These are phyloP conservation scores for Apodemus speciosus DNA, from an alignment of 2,113 vertebrate species.

Conservation along the genomic window DNA sequence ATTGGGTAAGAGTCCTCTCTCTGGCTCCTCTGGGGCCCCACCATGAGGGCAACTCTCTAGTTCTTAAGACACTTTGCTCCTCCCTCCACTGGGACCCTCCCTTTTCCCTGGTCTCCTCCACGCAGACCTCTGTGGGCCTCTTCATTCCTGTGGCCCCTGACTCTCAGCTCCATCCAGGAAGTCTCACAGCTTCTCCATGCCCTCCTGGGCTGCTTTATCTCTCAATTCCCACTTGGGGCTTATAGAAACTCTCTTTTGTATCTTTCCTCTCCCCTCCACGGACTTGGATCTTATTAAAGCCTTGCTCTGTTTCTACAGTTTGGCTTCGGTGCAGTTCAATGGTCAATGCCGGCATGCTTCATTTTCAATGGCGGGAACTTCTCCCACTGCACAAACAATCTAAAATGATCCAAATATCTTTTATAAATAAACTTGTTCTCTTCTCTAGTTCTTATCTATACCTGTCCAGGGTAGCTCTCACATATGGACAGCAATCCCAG, in stretches of 20 bases:
- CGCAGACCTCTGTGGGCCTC: not conserved
- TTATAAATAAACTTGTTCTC: not conserved
- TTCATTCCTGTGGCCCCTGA: not conserved
- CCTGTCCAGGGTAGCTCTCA: not conserved
- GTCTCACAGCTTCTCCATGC: not conserved
- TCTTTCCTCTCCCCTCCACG: not conserved
- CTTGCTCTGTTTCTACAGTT: not conserved
- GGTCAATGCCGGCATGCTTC: not conserved
- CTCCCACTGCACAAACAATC: not conserved
- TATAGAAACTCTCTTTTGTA: not conserved
- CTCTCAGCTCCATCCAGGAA: not conserved
- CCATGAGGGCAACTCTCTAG: not conserved
- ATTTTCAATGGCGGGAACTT: not conserved
- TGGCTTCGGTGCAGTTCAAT: not conserved
- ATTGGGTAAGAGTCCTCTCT: not conserved
- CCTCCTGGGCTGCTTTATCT: not conserved
- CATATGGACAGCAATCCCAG: not conserved
- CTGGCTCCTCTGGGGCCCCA: not conserved
- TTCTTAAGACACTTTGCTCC: not conserved
- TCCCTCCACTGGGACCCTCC: not conserved
- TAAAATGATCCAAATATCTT: not conserved
- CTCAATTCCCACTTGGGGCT: not conserved
- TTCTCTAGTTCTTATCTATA: not conserved
- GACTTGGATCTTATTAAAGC: not conserved
- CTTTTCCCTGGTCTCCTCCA: not conserved